phyloP scores from a whole-genome alignment of 2,113 vertebrate genomes.

The Heterotilapia buettikoferi region DNA sequence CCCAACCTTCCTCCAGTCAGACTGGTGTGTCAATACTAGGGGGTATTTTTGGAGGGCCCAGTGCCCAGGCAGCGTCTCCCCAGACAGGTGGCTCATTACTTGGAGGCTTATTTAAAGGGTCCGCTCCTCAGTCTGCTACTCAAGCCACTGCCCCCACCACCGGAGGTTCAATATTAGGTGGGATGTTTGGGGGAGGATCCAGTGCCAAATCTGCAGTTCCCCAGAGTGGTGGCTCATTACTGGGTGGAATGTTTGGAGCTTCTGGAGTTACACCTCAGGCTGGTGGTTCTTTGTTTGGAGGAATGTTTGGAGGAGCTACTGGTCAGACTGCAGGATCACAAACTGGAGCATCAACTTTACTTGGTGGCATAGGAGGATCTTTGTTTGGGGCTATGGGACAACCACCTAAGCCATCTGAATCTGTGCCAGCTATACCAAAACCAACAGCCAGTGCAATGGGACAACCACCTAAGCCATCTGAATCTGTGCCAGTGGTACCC shows the following conservation, averaged over 20 bases:
- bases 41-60: slow-evolving; percentile 80
- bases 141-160: background rate
- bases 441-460: background rate
- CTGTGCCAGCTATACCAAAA: slow-evolving; percentile 2
- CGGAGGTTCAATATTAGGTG: slow-evolving; percentile 54
- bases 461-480: slow-evolving; percentile 36
- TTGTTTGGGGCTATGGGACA: slow-evolving; percentile 44
- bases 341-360: slow-evolving; percentile 32
- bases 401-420: slow-evolving; percentile 32
- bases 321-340: slow-evolving; percentile 38
- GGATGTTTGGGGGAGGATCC: slow-evolving; percentile 57
- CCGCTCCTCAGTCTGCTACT: slow-evolving; percentile 28
- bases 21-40: slow-evolving; percentile 70
- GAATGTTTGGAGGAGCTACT: slow-evolving; percentile 56
- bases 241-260: slow-evolving; percentile 62
- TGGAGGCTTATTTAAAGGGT: slow-evolving; percentile 52
- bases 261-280: slow-evolving; percentile 24
- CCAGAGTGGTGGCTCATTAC: slow-evolving; percentile 46
- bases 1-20: slow-evolving; percentile 59
- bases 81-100: slow-evolving; percentile 45
- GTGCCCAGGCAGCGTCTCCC: slow-evolving; percentile 22
- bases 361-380: slow-evolving; percentile 57
- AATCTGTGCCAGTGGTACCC: slow-evolving; percentile 2
- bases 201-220: slow-evolving; percentile 28
- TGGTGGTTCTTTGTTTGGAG: slow-evolving; percentile 56